These are phyloP conservation scores for Acanthosepion pharaonis DNA, from an alignment of 2,888 invertebrate genomes.

Conservation along the genomic window DNA sequence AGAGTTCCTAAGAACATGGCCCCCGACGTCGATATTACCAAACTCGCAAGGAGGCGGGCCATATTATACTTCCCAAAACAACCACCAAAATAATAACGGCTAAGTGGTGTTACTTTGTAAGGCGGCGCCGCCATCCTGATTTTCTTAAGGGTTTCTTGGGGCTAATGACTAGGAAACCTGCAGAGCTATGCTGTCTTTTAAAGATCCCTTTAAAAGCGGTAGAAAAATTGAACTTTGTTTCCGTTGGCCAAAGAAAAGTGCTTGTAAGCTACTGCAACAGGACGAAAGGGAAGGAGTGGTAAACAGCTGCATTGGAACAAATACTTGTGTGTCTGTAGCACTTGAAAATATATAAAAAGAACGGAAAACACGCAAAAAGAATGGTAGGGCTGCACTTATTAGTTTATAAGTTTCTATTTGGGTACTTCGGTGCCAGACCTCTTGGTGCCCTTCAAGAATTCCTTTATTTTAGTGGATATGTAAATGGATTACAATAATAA, in stretches of 20 bases:
- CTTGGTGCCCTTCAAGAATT: constrained; percentile 20
- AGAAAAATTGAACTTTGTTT: background rate
- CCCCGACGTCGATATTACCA: background rate
- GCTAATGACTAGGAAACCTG: background rate
- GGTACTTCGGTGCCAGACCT: background rate
- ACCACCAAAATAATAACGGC: background rate
- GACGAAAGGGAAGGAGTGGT: background rate
- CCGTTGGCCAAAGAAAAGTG: background rate
- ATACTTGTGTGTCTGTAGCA: background rate
- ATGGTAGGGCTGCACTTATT: background rate
- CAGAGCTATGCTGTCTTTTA: background rate
- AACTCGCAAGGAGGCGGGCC: background rate
- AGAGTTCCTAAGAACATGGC: background rate
- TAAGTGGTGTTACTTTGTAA: background rate
- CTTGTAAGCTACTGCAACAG: background rate
- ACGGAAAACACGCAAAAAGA: background rate
- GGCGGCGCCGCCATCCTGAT: background rate
- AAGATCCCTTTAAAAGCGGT: background rate
- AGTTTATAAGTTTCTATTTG: background rate
- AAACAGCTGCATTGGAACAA: background rate
- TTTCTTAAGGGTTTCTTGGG: background rate
- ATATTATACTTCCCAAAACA: background rate
- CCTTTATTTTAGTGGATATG: background rate
- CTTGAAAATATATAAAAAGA: background rate
- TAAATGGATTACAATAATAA: constrained; percentile 20